Evolutionary conservation across 2,888 invertebrate species (phyloP).

Genomic region (Xanthia togata): DNA sequence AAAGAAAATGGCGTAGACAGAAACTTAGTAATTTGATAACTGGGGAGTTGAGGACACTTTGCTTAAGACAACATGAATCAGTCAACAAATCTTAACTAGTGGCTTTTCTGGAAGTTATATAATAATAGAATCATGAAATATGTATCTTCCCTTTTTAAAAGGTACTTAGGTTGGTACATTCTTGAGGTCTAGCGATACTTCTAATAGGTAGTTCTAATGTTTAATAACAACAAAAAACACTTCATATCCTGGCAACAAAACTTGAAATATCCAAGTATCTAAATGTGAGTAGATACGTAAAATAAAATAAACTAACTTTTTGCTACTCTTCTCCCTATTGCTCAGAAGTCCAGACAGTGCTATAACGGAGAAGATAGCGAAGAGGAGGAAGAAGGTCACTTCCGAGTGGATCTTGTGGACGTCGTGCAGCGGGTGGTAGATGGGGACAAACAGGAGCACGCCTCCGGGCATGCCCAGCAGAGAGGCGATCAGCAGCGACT

Average conservation of each 20-base stretch:
- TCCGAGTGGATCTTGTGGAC: slow-evolving; percentile 92
- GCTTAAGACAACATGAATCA: background rate
- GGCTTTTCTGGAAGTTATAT: background rate
- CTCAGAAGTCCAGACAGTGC: slow-evolving; percentile 91
- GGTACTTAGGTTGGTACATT: background rate
- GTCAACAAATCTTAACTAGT: background rate
- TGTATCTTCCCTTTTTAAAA: background rate
- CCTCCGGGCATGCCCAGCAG: slow-evolving; percentile 94
- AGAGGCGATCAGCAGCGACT: slow-evolving; percentile 89
- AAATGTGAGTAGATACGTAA: background rate
- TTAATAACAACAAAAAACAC: background rate
- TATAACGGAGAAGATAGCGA: slow-evolving; percentile 90
- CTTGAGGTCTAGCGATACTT: background rate
- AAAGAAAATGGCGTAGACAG: background rate
- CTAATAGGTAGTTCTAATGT: background rate
- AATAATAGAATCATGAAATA: background rate
- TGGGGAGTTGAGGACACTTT: background rate
- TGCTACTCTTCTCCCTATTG: slow-evolving; percentile 75
- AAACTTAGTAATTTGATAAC: background rate
- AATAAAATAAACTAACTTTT: slow-evolving; percentile 71
- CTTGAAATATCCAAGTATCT: background rate
- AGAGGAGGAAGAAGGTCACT: slow-evolving; percentile 92
- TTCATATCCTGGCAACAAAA: background rate
- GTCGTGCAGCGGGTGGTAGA: slow-evolving; percentile 95
- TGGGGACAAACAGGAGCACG: slow-evolving; percentile 92